A percentile compares a stretch with the other conserved stretches of the same genome.
These are phyloP conservation scores for Pheucticus melanocephalus DNA, from an alignment of 2,113 vertebrate genomes.

Conservation along the genomic window DNA sequence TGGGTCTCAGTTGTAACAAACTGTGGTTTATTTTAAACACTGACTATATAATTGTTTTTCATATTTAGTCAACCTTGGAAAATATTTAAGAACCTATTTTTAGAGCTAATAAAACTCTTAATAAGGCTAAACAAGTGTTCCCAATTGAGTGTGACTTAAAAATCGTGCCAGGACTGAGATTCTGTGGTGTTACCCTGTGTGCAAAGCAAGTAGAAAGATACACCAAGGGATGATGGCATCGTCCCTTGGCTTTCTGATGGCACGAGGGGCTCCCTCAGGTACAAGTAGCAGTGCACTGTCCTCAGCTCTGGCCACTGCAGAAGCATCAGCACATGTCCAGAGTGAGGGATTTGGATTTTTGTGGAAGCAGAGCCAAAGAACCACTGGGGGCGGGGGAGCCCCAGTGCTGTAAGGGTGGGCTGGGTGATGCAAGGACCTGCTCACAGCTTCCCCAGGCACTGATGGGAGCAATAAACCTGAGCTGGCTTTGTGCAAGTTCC, in stretches of 20 bases:
- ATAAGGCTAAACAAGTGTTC: constrained; percentile 17
- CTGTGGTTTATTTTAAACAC: constrained; percentile 49
- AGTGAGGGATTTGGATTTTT: not conserved
- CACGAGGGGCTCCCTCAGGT: not conserved
- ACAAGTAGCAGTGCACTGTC: rapidly evolving
- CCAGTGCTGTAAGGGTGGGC: not conserved
- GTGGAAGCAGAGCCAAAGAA: not conserved
- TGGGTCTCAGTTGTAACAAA: constrained; percentile 42
- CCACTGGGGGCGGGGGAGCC: not conserved
- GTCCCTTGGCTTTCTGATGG: not conserved
- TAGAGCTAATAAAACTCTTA: constrained; percentile 57
- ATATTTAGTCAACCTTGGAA: constrained; percentile 19
- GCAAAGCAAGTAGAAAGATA: not conserved
- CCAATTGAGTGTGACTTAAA: not conserved
- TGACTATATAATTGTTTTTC: constrained; percentile 44
- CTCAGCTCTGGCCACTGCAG: not conserved
- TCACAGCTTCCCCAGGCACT: not conserved
- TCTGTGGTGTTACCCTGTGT: not conserved
- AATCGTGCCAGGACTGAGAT: not conserved
- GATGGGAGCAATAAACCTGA: constrained; percentile 27
- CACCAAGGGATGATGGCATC: not conserved
- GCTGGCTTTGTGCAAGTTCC: not conserved
- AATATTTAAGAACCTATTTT: constrained; percentile 59
- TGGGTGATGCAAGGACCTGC: constrained; percentile 34
- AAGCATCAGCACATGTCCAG: not conserved